Percentiles rank a stretch among this genome's conserved stretches.
phyloP scores from a whole-genome alignment of 1,140 invertebrate genomes.

The Phymorhynchus buccinoides region DNA sequence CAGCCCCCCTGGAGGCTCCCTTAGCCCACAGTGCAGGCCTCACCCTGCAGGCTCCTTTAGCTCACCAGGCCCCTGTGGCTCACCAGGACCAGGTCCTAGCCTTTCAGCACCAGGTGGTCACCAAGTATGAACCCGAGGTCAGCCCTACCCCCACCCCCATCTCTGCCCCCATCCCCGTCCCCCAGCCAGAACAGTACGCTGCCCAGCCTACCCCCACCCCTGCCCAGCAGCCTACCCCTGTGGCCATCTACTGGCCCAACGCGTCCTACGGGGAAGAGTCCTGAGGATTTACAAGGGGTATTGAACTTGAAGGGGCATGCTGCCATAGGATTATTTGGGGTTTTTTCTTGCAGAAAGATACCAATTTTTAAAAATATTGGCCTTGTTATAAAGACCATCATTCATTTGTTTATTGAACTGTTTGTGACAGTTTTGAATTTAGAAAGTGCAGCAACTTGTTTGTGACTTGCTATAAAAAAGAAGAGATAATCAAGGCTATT shows the following conservation, averaged over 20 bases:
- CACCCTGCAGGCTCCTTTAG: neutral
- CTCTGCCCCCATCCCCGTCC: neutral
- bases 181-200: slow-evolving; percentile 10
- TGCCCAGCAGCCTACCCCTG: neutral
- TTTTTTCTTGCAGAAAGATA: no score
- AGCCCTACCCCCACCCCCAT: neutral
- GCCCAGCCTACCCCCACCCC: neutral
- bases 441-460: no score
- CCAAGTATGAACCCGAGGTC: slow-evolving; percentile 16
- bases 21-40: neutral
- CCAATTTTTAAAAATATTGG: no score
- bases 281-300: neutral
- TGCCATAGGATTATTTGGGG: no score
- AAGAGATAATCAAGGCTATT: no score
- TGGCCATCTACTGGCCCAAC: slow-evolving; percentile 13
- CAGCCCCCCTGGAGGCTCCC: neutral
- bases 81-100: neutral
- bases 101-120: neutral
- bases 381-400: no score
- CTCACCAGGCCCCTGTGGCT: slow-evolving; percentile 14
- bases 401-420: no score
- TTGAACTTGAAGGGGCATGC: neutral
- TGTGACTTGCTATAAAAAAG: no score
- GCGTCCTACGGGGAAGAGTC: neutral
- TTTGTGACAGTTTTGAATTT: no score